phyloP scores from a whole-genome alignment of 2,113 vertebrate species.

The Muntiacus reevesi region DNA sequence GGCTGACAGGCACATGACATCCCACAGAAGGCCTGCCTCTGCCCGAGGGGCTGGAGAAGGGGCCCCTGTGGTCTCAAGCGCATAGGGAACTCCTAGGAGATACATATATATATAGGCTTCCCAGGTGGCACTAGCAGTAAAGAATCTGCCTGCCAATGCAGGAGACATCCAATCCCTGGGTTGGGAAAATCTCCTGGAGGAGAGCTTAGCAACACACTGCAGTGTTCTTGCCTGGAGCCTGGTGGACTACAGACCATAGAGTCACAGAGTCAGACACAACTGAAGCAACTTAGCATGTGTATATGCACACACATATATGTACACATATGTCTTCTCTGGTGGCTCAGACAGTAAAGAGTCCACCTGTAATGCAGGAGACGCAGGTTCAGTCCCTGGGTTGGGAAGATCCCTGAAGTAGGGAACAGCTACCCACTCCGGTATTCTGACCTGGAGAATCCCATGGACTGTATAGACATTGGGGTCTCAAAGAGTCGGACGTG shows the following conservation, averaged over 20 bases:
- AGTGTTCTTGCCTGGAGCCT: neutral
- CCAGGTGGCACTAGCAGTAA: neutral
- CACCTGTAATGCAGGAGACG: neutral
- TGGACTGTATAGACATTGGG: neutral
- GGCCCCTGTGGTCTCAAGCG: neutral
- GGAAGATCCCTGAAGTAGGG: neutral
- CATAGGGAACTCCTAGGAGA: neutral
- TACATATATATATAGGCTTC: neutral
- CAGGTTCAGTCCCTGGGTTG: neutral
- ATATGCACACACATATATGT: neutral
- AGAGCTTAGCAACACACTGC: neutral
- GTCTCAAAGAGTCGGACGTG: neutral
- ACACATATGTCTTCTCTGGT: neutral
- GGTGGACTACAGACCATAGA: neutral
- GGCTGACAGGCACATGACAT: neutral
- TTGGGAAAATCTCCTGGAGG: neutral
- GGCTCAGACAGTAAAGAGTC: neutral
- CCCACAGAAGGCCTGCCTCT: neutral
- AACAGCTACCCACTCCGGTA: neutral
- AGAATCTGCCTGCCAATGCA: neutral
- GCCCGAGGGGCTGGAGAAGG: neutral
- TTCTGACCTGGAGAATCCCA: neutral
- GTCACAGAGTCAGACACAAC: neutral
- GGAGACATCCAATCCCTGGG: neutral
- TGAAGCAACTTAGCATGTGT: neutral